Percentiles rank a stretch among this genome's conserved stretches.
These are phyloP conservation scores for Vicugna pacos DNA, from an alignment of 2,113 vertebrate genomes.

Conservation along the genomic window DNA sequence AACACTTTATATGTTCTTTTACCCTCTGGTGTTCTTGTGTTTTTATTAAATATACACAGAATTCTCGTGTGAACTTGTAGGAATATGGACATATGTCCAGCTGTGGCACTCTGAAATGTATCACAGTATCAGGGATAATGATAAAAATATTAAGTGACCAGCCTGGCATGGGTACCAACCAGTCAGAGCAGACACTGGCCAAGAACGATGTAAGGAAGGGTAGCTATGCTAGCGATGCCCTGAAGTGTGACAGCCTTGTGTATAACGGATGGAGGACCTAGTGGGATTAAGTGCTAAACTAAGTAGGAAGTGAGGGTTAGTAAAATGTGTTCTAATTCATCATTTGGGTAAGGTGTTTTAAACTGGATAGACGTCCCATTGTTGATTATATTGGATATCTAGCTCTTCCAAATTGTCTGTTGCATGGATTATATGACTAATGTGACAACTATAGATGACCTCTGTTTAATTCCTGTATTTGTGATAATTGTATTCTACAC, in stretches of 20 bases:
- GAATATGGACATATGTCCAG: background rate
- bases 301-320: background rate
- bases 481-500: background rate
- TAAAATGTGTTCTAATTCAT: background rate
- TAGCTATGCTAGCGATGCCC: background rate
- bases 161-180: background rate
- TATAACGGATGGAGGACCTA: background rate
- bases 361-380: background rate
- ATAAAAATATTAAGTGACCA: background rate
- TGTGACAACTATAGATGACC: background rate
- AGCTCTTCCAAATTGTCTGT: background rate
- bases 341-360: background rate
- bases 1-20: background rate
- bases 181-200: background rate
- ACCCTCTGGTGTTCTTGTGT: background rate
- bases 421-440: background rate
- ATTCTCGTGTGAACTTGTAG: background rate
- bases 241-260: background rate
- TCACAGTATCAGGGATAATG: background rate
- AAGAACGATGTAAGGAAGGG: background rate
- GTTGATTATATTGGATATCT: background rate
- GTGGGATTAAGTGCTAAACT: background rate
- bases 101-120: background rate
- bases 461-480: background rate
- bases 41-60: background rate